Evolutionary conservation across 2,888 invertebrate genomes (phyloP), one percentile per base, ranked within the genome.

Genomic region (Troides aeacus): DNA sequence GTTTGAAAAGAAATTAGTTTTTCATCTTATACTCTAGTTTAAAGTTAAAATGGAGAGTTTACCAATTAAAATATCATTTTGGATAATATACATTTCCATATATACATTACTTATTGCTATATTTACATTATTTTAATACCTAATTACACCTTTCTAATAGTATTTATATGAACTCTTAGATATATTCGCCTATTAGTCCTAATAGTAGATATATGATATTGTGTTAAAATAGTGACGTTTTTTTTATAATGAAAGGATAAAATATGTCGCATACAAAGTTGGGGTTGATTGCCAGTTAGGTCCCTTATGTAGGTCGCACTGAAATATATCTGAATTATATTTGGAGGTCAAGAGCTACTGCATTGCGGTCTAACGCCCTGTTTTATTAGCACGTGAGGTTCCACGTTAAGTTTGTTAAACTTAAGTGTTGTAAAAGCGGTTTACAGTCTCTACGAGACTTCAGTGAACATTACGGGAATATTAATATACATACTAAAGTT

Each of bases 301-400:
- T 61, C 56, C 56, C 56, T 61, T 24, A 64, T 42, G 24, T 59
- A 39, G 46, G 50, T 60, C 66, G 21, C 42, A 61, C n/a, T 21
- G 53, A 71, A 68, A 72, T 59, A 39, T 39, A 72, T 66, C 68
- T 73, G 65, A 72, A 72, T 74, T 71, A 73, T 69, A 70, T 72
- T 70, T 59, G 64, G 69, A 72, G 73, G 72, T 72, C 72, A 71
- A 66, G 36, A 64, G 61, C 23, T 64, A 68, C 74, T 72, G 73
- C 74, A 73, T 21, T 74, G 74, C 74, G 71, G 73, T 42, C 63
- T 64, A 36, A 60, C 50, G 59, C 61, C 46, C 65, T 53, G 50
- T 46, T 68, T 68, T 39, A 68, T 70, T 70, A 62, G 66, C 70
- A 70, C 66, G 59, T 66, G 50, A 68, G 60, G 15, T 60, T 64